Evolutionary conservation across 1,140 invertebrate genomes (phyloP).

Genomic region (Cylas formicarius): DNA sequence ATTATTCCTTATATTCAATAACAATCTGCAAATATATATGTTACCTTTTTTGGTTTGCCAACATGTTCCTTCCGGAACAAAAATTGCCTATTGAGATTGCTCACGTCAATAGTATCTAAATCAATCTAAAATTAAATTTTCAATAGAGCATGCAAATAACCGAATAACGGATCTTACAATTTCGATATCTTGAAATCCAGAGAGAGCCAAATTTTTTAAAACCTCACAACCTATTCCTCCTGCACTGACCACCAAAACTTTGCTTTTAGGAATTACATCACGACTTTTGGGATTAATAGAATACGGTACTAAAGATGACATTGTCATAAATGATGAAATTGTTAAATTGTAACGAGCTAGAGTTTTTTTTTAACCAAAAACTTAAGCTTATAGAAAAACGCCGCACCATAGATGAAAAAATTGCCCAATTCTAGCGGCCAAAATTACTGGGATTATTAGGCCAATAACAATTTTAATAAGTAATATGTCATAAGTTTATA

Average conservation of each 20-base stretch:
- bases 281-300: constrained; percentile 16
- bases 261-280: constrained; percentile 28
- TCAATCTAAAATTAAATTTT: constrained; percentile 87
- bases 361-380: too few species aligned
- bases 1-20: constrained; percentile 11
- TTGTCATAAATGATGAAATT: too few species aligned
- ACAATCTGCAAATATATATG: constrained; percentile 17
- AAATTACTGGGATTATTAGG: too few species aligned
- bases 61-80: constrained; percentile 97
- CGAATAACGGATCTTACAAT: too few species aligned
- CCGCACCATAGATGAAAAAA: too few species aligned
- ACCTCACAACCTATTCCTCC: constrained; percentile 99
- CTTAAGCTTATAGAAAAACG: too few species aligned
- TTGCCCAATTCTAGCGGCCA: too few species aligned
- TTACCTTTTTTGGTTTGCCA: constrained; percentile 83
- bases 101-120: constrained; percentile 99
- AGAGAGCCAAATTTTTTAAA: constrained; percentile 93
- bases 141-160: too few species aligned
- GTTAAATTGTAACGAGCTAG: too few species aligned
- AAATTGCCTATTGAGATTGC: constrained; percentile 98
- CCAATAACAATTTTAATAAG: too few species aligned
- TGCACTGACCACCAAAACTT: constrained; percentile 85
- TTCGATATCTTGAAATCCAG: constrained; percentile 89
- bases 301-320: constrained; percentile 14
- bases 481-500: too few species aligned